Evolutionary conservation across 2,797 vertebrate genomes (phyloP).

Genomic region (Telmatherina bonti): DNA sequence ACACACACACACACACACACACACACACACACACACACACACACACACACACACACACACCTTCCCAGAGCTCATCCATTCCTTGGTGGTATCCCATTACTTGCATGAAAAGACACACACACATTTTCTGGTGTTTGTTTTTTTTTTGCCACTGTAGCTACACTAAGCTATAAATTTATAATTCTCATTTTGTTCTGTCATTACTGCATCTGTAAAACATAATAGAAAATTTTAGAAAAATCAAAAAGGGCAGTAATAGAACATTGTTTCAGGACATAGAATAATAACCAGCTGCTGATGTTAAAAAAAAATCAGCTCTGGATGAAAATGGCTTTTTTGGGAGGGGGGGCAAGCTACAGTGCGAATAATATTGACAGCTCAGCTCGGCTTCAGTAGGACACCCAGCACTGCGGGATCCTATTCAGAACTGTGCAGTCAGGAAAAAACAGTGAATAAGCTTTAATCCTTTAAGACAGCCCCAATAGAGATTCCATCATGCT

Average conservation of each 20-base stretch:
- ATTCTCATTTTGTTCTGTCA: constrained; percentile 64
- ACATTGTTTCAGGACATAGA: constrained; percentile 14
- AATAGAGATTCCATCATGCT: constrained; percentile 77
- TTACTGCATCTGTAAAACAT: constrained; percentile 54
- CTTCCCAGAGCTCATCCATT: constrained; percentile 75
- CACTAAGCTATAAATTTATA: constrained; percentile 41
- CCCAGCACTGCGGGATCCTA: constrained; percentile 48
- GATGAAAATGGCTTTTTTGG: constrained; percentile 15
- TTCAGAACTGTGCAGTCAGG: constrained; percentile 68
- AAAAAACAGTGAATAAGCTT: constrained; percentile 66
- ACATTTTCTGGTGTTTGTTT: constrained; percentile 53
- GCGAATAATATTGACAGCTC: constrained; percentile 30
- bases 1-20: too few species aligned
- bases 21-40: too few species aligned
- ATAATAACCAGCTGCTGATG: neutral
- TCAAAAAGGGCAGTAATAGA: constrained; percentile 31
- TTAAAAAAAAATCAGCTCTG: neutral
- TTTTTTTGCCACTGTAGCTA: constrained; percentile 63
- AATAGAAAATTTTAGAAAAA: too few species aligned
- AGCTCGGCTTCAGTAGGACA: constrained; percentile 46
- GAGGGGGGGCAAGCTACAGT: constrained; percentile 19
- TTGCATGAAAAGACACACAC: constrained; percentile 57
- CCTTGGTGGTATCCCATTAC: constrained; percentile 74
- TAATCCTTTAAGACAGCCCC: constrained; percentile 78
- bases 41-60: too few species aligned